phyloP scores from a whole-genome alignment of 2,113 vertebrate species.

The Saiga tatarica region DNA sequence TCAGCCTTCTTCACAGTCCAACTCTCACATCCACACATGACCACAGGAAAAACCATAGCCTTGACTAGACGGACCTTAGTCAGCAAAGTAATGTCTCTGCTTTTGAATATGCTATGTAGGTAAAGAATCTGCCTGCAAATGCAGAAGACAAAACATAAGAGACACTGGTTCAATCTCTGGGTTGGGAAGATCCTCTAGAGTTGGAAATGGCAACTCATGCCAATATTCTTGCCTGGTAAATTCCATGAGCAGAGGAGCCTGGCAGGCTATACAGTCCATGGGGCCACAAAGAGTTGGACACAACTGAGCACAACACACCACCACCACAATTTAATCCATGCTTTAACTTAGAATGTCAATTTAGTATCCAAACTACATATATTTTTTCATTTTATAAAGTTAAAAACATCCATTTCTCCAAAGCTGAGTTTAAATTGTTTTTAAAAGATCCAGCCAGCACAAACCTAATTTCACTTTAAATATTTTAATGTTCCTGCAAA shows the following conservation, averaged over 20 bases:
- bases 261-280: background rate
- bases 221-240: background rate
- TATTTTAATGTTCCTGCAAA: background rate
- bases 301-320: background rate
- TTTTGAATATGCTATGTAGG: too few relatives aligned
- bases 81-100: too few relatives aligned
- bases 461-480: background rate
- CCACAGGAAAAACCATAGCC: too few relatives aligned
- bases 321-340: background rate
- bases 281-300: background rate
- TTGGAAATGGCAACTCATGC: background rate
- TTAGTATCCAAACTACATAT: background rate
- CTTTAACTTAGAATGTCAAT: background rate
- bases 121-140: background rate
- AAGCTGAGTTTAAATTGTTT: constrained; percentile 31
- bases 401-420: constrained; percentile 11
- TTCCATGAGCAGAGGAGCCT: background rate
- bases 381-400: background rate
- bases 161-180: background rate
- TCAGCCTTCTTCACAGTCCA: too few relatives aligned
- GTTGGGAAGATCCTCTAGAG: background rate
- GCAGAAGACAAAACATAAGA: background rate
- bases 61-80: too few relatives aligned
- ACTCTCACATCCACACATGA: too few relatives aligned
- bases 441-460: background rate